Percentiles rank a stretch among this genome's conserved stretches.
Evolutionary conservation across 2,888 invertebrate species (phyloP).

Genomic region (Theodoxus fluviatilis): DNA sequence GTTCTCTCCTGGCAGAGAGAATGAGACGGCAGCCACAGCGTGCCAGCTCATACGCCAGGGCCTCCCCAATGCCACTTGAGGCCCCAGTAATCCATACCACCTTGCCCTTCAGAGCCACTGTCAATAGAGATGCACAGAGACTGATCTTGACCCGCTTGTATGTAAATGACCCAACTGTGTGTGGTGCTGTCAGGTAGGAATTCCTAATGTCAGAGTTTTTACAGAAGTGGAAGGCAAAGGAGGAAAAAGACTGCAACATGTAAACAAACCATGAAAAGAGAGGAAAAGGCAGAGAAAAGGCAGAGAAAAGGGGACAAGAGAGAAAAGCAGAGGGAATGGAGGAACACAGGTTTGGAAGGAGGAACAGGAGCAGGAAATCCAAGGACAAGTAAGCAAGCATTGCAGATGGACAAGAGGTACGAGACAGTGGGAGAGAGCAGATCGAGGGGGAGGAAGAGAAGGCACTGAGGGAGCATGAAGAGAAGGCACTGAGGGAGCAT

Average conservation of each 20-base stretch:
- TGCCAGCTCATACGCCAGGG: slow-evolving; percentile 71
- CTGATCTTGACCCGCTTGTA: background rate
- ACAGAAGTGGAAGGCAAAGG: background rate
- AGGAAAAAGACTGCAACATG: background rate
- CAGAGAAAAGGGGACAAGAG: background rate
- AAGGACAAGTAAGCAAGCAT: no score
- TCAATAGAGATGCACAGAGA: background rate
- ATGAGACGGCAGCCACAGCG: slow-evolving; percentile 45
- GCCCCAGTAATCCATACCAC: slow-evolving; percentile 87
- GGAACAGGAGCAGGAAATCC: no score
- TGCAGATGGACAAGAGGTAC: no score
- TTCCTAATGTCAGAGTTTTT: background rate
- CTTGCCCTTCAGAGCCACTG: slow-evolving; percentile 72
- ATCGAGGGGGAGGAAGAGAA: no score
- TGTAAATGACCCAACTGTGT: background rate
- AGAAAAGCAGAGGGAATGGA: no score
- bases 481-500: no score
- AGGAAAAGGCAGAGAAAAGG: slow-evolving; percentile 48
- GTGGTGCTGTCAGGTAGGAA: background rate
- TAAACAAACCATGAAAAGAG: background rate
- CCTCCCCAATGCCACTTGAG: slow-evolving; percentile 83
- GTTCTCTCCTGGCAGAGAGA: slow-evolving; percentile 46
- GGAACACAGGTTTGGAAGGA: no score
- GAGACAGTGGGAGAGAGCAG: no score
- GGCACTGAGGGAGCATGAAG: no score